phyloP scores from a whole-genome alignment of 2,797 vertebrate genomes.

The Lagocephalus sceleratus region DNA sequence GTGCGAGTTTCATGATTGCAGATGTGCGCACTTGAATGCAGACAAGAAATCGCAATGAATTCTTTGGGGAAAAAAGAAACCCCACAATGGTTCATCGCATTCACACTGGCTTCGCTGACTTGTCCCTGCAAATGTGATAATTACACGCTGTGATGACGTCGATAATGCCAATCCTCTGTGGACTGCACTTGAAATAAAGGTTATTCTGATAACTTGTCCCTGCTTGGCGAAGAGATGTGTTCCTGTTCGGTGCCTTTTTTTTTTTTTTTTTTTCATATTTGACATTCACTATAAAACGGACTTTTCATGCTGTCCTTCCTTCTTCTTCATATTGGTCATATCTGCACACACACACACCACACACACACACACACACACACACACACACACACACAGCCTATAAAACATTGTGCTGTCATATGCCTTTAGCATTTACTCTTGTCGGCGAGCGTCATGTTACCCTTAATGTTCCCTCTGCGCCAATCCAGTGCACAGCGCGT shows the following conservation, averaged over 20 bases:
- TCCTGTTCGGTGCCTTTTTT: neutral
- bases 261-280: neutral
- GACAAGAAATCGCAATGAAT: no score
- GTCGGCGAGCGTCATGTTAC: constrained; percentile 17
- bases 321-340: neutral
- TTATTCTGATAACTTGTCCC: no score
- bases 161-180: no score
- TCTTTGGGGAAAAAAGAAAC: no score
- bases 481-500: constrained; percentile 8
- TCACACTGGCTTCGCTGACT: no score
- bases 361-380: constrained; percentile 7
- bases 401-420: constrained; percentile 13
- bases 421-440: constrained; percentile 32
- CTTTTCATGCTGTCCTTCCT: neutral
- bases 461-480: constrained; percentile 11
- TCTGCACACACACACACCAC: constrained; percentile 4
- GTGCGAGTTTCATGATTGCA: no score
- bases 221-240: neutral
- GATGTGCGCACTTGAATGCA: no score
- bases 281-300: neutral
- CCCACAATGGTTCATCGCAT: no score
- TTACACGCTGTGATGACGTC: no score
- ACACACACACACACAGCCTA: constrained; percentile 5
- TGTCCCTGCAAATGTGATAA: no score
- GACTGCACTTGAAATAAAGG: no score